Percentiles rank a stretch among this genome's conserved stretches.
Conservation (phyloP, 2,888 invertebrate species). For the Nysson spinosus region DNA sequence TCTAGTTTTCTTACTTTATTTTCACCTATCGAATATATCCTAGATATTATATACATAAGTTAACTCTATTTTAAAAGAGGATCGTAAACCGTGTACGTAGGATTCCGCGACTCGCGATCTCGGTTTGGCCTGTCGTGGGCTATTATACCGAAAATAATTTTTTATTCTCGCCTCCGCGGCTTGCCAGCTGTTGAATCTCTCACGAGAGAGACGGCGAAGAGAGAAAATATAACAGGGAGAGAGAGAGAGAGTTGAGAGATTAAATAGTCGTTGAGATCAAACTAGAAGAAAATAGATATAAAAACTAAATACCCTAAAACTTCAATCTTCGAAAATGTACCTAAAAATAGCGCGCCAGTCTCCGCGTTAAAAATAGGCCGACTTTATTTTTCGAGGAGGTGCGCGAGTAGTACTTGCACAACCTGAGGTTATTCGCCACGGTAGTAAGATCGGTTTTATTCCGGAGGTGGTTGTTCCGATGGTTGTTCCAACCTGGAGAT, state of each 20-base stretch:
- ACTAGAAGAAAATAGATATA: constrained; percentile 33
- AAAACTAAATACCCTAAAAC: no score
- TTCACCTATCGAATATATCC: no score
- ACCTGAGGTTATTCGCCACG: constrained; percentile 5
- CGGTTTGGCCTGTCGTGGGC: not conserved
- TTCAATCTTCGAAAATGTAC: no score
- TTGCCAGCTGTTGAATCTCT: constrained; percentile 11
- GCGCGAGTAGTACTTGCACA: constrained; percentile 4
- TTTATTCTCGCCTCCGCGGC: constrained; percentile 2
- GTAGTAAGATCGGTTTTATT: constrained; percentile 3
- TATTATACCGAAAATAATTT: no score
- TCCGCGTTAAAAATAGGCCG: constrained; percentile 13
- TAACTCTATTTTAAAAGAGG: no score
- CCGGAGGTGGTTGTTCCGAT: not conserved
- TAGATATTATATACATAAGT: no score
- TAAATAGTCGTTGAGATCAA: not conserved
- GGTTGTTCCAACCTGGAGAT: not conserved
- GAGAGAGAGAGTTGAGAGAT: not conserved
- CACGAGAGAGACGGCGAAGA: not conserved
- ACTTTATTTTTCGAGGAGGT: constrained; percentile 15
- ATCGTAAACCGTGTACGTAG: no score
- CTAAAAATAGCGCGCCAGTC: not conserved
- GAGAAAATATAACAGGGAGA: not conserved
- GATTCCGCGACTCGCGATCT: no score
- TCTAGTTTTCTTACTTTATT: no score